Percentiles rank a stretch among this genome's conserved stretches.
Evolutionary conservation across 2,888 invertebrate genomes (phyloP).

Genomic region (Abrostola tripartita): DNA sequence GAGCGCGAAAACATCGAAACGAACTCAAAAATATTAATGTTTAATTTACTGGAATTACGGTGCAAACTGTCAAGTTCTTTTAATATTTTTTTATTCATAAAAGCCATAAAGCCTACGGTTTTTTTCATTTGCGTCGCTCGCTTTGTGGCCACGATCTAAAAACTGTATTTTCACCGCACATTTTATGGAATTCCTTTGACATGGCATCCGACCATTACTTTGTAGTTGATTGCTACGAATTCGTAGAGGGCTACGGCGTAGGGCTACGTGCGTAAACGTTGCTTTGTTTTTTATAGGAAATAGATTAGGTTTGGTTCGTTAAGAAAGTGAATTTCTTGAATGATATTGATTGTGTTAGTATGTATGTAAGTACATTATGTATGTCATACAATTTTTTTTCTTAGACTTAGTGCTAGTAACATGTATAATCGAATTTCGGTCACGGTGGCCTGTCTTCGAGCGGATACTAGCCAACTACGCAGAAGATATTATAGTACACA

Average conservation of each 20-base stretch:
- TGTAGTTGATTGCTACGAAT: slow-evolving; percentile 77
- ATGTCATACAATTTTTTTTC: no score
- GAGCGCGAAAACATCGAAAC: background rate
- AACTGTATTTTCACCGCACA: slow-evolving; percentile 60
- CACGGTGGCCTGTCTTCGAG: no score
- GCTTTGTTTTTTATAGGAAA: slow-evolving; percentile 37
- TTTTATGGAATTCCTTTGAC: slow-evolving; percentile 83
- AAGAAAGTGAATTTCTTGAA: slow-evolving; percentile 13
- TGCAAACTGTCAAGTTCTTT: background rate
- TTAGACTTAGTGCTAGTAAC: no score
- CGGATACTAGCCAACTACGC: no score
- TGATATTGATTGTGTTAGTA: background rate
- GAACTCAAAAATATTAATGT: background rate
- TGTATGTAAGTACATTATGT: no score
- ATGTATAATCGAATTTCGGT: no score
- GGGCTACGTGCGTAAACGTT: slow-evolving; percentile 66
- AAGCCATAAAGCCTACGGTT: background rate
- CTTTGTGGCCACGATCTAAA: slow-evolving; percentile 47
- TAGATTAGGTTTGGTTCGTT: slow-evolving; percentile 29
- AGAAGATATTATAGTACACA: no score
- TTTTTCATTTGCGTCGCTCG: slow-evolving; percentile 12
- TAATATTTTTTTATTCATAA: slow-evolving; percentile 7
- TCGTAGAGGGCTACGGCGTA: slow-evolving; percentile 64
- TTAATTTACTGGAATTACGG: no score
- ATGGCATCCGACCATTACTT: slow-evolving; percentile 85